phyloP scores from a whole-genome alignment of 2,797 vertebrate species.

The Xiphophorus birchmanni region DNA sequence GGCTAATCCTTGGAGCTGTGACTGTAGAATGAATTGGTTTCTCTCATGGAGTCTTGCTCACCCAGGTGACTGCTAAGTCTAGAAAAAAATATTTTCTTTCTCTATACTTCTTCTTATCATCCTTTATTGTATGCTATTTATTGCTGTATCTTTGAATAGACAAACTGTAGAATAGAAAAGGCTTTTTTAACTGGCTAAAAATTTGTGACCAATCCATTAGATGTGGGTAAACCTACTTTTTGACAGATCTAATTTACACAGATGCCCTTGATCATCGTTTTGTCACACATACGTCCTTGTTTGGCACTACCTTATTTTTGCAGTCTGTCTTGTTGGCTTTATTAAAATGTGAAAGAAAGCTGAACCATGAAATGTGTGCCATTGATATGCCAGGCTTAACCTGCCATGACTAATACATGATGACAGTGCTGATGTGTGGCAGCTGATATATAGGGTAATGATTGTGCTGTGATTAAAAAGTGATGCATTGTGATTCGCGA shows the following conservation, averaged over 20 bases:
- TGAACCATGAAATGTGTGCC: slow-evolving; percentile 62
- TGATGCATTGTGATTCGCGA: slow-evolving; percentile 63
- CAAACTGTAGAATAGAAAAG: slow-evolving; percentile 8
- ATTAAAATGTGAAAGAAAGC: slow-evolving; percentile 63
- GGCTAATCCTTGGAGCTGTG: slow-evolving; percentile 91
- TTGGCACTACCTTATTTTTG: slow-evolving; percentile 25
- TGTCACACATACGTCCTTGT: slow-evolving; percentile 25
- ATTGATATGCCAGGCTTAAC: slow-evolving; percentile 70
- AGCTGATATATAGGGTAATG: slow-evolving; percentile 62
- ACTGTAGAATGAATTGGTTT: slow-evolving; percentile 88
- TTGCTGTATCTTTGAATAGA: slow-evolving; percentile 10
- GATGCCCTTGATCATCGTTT: slow-evolving; percentile 29
- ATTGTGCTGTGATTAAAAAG: slow-evolving; percentile 62
- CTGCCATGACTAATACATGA: slow-evolving; percentile 71
- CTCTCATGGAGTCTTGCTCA: slow-evolving; percentile 82
- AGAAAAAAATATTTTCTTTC: slow-evolving; percentile 4
- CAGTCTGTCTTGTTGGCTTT: slow-evolving; percentile 45
- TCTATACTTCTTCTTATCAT: neutral
- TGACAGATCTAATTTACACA: slow-evolving; percentile 36
- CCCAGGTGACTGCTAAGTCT: slow-evolving; percentile 78
- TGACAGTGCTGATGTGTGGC: slow-evolving; percentile 71
- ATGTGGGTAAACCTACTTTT: slow-evolving; percentile 6
- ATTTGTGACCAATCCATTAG: slow-evolving; percentile 19
- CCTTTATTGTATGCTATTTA: neutral
- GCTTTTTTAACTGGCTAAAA: neutral